Base-by-base conservation (phyloP, 2,113 vertebrate genomes). In the Alaudala cheleensis region DNA sequence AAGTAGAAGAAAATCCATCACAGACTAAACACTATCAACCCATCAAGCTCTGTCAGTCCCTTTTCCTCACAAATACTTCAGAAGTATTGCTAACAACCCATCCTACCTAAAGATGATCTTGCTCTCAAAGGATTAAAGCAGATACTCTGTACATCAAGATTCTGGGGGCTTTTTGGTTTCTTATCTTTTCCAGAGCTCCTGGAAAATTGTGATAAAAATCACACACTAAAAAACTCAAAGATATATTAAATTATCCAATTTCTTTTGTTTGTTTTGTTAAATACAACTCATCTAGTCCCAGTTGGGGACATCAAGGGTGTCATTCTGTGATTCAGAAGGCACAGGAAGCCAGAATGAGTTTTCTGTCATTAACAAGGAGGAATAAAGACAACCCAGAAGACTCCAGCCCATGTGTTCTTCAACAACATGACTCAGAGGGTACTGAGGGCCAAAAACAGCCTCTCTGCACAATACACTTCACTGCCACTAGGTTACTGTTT, bases 261-360 rank as follows among this genome's bases (percentile, higher is more conserved):
- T 23, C 34, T 54, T 37, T 37, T 37, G 37, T 37, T 53, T 29
- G 10, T 50, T 61, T 69, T 50, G 11, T 37, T 51, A 72, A 77
- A 45, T 44, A 51, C 26, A 49, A 92, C 53, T 76, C 56, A 78
- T 81, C 92, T 49, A 44, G 26, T 33, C 14, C 37, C 51, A 95
- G 3, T 20, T 42, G 47, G 69, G 50, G 89, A 94, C 94, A 85
- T 39, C n/a, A 44, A 62, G 50, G 10, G 5, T 58, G 44, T 57
- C 57, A 83, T 72, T 94, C 71, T 76, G 85, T 65, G 60, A 96
- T 90, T 95, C 94, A 90, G n/a, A 85, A 93, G 65, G 84, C 92
- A 39, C 70, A 17, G 34, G 64, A 96, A 96, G 50, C 40, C 15
- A 11, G 86, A 77, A 83, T 21, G 76, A 89, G 73, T 34, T 70